Conservation (phyloP, 2,888 invertebrate genomes). For the Hyalella azteca region DNA sequence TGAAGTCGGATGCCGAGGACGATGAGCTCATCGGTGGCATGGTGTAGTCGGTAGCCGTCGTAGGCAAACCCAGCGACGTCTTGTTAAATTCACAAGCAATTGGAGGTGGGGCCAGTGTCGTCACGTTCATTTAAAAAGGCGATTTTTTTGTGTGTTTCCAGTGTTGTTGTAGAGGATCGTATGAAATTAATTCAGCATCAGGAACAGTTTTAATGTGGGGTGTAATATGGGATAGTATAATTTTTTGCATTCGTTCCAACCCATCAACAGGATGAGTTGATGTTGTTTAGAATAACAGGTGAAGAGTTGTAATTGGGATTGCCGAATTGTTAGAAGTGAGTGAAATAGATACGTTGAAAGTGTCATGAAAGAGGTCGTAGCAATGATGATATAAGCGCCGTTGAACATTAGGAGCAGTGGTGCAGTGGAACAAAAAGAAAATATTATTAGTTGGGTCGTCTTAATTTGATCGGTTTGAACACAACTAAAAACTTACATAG, state of each 20-base stretch:
- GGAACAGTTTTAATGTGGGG: no score
- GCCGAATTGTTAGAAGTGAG: no score
- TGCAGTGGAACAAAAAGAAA: conserved; percentile 22
- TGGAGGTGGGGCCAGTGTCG: neutral
- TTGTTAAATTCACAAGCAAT: conserved; percentile 8
- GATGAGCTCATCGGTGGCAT: neutral
- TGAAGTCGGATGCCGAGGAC: neutral
- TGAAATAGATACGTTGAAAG: no score
- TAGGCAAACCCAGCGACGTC: neutral
- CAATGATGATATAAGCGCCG: conserved; percentile 8
- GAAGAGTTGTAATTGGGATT: no score
- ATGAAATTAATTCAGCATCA: no score
- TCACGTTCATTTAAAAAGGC: neutral
- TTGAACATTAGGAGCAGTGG: conserved; percentile 27
- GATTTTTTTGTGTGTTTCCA: no score
- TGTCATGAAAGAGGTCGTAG: no score
- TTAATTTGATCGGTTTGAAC: neutral
- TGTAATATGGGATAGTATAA: no score
- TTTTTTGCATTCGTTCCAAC: no score
- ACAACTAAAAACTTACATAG: neutral
- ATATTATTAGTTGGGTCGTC: conserved; percentile 15
- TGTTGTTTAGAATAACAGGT: no score
- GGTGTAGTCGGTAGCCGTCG: neutral
- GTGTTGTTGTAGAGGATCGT: no score
- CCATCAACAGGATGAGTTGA: no score